phyloP scores from a whole-genome alignment of 2,797 vertebrate species.

The Gymnodraco acuticeps region DNA sequence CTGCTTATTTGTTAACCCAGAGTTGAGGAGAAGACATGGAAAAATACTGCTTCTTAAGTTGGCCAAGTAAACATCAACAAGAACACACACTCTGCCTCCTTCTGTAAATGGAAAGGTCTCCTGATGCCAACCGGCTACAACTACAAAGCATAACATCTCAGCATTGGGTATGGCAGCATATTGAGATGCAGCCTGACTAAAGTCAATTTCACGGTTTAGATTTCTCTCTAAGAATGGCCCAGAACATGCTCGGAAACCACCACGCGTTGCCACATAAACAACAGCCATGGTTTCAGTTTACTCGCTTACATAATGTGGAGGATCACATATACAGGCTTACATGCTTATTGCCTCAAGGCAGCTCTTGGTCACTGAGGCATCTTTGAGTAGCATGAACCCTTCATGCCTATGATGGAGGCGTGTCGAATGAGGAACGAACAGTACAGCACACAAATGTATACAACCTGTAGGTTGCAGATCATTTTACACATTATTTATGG shows the following conservation, averaged over 20 bases:
- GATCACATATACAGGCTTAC: slow-evolving; percentile 31
- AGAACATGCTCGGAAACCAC: slow-evolving; percentile 26
- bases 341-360: slow-evolving; percentile 25
- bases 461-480: slow-evolving; percentile 15
- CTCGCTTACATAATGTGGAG: slow-evolving; percentile 26
- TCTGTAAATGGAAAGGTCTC: not conserved
- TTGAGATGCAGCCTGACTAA: slow-evolving; percentile 25
- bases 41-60: not conserved
- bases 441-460: slow-evolving; percentile 4
- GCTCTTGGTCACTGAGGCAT: slow-evolving; percentile 7
- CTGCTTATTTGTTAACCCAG: not conserved
- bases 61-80: slow-evolving; percentile 15
- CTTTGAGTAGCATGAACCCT: slow-evolving; percentile 36
- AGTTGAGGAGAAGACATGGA: not conserved
- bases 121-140: slow-evolving; percentile 14
- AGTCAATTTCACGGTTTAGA: slow-evolving; percentile 45
- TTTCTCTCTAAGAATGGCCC: slow-evolving; percentile 23
- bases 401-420: slow-evolving; percentile 17
- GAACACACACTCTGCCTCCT: slow-evolving; percentile 1
- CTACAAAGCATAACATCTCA: slow-evolving; percentile 23
- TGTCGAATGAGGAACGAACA: slow-evolving; percentile 39
- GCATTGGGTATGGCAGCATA: slow-evolving; percentile 9
- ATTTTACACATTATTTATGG: not conserved
- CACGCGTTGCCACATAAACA: slow-evolving; percentile 15
- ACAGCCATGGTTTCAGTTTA: slow-evolving; percentile 25